A percentile compares a stretch with the other conserved stretches of the same genome.
phyloP scores from a whole-genome alignment of 2,888 invertebrate species.

The Lasioglossum pauxillum region DNA sequence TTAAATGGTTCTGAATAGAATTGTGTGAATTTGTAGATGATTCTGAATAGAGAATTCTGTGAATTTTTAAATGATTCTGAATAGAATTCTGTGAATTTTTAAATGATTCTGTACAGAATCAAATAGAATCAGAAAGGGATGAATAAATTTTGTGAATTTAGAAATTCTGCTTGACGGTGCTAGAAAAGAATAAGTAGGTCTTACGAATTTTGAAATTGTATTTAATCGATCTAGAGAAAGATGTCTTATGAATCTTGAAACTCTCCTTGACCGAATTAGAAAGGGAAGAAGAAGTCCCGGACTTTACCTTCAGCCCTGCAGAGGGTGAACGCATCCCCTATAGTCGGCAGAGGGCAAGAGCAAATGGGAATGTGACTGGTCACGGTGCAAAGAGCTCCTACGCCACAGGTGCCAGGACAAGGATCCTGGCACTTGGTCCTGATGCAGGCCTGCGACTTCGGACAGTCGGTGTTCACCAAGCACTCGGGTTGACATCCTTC shows the following conservation, averaged over 20 bases:
- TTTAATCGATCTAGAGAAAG: not conserved
- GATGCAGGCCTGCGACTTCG: constrained; percentile 88
- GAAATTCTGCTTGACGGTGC: not conserved
- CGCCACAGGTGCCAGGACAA: constrained; percentile 91
- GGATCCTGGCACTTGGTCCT: constrained; percentile 90
- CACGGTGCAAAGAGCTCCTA: constrained; percentile 89
- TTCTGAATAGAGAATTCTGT: too few relatives aligned
- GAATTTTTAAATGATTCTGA: not conserved
- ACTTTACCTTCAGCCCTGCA: constrained; percentile 84
- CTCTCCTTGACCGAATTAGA: not conserved
- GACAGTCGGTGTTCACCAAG: constrained; percentile 89
- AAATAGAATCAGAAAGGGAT: not conserved
- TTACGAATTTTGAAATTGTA: not conserved
- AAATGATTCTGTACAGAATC: not conserved
- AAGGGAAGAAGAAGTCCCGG: not conserved
- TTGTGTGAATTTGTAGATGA: not conserved
- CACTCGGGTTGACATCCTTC: constrained; percentile 90
- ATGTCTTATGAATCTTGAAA: not conserved
- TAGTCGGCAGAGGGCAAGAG: constrained; percentile 88
- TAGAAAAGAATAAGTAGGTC: not conserved
- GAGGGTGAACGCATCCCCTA: constrained; percentile 91
- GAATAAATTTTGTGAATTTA: not conserved
- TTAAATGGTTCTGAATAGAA: not conserved
- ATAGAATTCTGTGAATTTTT: not conserved
- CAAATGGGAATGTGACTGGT: constrained; percentile 92